Evolutionary conservation across 2,113 vertebrate species (phyloP), one percentile per base, ranked within the genome.

Genomic region (Callospermophilus lateralis): DNA sequence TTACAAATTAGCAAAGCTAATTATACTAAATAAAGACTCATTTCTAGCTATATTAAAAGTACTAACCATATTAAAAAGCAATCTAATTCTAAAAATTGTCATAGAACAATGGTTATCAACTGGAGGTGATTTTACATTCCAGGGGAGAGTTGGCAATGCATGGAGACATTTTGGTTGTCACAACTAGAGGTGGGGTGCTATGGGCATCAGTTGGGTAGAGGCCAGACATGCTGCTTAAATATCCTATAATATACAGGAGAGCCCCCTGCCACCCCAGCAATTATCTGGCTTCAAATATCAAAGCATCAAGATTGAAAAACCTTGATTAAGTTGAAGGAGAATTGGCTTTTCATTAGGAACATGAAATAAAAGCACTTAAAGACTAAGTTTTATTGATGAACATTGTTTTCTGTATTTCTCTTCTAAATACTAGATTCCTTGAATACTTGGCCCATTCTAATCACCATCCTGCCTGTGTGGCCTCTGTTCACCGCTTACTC

Each of bases 1-100:
- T 95, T 94, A 95, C 28, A 90, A 84, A 90, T 92, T 87, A 95
- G 74, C 58, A 93, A 81, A 95, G n/a, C 73, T 58, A 97, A 94
- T 85, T 67, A 30, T 97, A 61, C 65, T 95, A 65, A 80, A 39
- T 72, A 93, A 67, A 94, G 34, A 89, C 24, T 96, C n/a, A 86
- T 94, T 77, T 94, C 45, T 92, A 73, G 42, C 45, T 91, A 48
- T 90, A 87, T 87, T 76, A 92, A 95, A 96, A 90, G 48, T 24
- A 79, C 92, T 83, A 93, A 58, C 89, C 93, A 45, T 77, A n/a
- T 61, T 93, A 53, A 93, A 93, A 94, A 91, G 61, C 53, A 89
- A 28, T 86, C 42, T 85, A 67, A 86, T 96, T 97, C 53, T 90
- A 81, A 93, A 90, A 77, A 67, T 63, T 83, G 67, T 80, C 72